Evolutionary conservation across 2,113 vertebrate species (phyloP), one percentile per base, ranked within the genome.

Genomic region (Suricata suricatta): DNA sequence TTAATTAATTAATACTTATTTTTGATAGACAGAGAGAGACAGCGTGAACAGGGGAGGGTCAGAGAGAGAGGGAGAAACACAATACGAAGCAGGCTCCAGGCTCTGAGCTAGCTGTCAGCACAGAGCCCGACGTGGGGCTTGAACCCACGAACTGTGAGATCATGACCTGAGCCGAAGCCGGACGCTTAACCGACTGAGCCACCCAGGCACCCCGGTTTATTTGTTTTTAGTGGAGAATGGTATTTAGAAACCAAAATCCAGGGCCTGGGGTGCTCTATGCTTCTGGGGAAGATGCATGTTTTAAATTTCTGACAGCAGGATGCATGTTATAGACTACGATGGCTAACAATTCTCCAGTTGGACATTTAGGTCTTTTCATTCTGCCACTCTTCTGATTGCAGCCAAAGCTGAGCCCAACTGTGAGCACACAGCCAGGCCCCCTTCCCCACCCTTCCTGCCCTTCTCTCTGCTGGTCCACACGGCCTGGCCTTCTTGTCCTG

Each of bases 221-320:
- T 71, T 21, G 16, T 44, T 60, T 79, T 80, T 15, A n/a, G 38
- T 8, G 52, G 66, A 82, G 52, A 79, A 83, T 16, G 52, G 86
- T 50, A 41, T 77, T 82, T 77, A 96, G 87, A 87, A 71, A 82
- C 90, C 81, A 90, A 79, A 44, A 44, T 76, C 57, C 77, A 69
- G 38, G 54, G 86, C 27, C 50, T 17, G n/a, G 83, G 84, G 52
- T 90, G 54, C 52, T 88, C 54, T 68, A 6, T 35, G 29, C 47
- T 92, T 94, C 96, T 94, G 79, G 17, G 19, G 38, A 93, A 91
- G 47, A 57, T 13, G 44, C 1, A 47, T 21, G 33, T 86, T 85
- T 93, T 44, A 54, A 5, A 50, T 66, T 69, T 95, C 57, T 54
- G 57, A 64, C 74, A 74, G 17, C 57, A 29, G 84, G 66, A 23